Base-by-base conservation (phyloP, 2,888 invertebrate genomes). In the Scaptomyza flava region DNA sequence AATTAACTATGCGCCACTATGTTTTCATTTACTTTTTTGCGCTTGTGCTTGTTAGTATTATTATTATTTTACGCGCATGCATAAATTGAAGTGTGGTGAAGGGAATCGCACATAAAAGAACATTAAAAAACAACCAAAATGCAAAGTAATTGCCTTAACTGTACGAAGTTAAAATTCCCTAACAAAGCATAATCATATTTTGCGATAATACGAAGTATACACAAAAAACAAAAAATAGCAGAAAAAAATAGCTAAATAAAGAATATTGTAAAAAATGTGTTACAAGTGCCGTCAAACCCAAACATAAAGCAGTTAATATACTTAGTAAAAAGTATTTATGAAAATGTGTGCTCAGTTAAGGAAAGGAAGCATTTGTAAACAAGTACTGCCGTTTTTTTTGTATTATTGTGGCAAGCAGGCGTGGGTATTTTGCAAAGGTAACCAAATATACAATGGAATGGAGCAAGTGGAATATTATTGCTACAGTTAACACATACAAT, bases 1-100 rank as follows among this genome's bases (percentile, higher is more conserved):
- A n/a, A n/a, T n/a, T n/a, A n/a, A n/a, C n/a, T n/a, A n/a, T n/a
- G n/a, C n/a, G n/a, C n/a, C n/a, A n/a, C n/a, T n/a, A n/a, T n/a
- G n/a, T n/a, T n/a, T 50, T 36, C 4, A 6, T 66, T 81, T 33
- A 34, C 7, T 0, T 27, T 11, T n/a, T 9, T 42, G 14, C 63
- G 20, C 48, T 52, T 63, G 33, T 51, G 56, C 60, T 62, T 63
- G 62, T 78, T 86, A n/a, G n/a, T n/a, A 65, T 78, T 87, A 75
- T 81, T 81, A 78, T 81, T 84, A 75, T 84, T 81, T 75, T 78
- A 82, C 62, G 72, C 75, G 72, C 82, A 61, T 82, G 80, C 72
- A 81, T 66, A 78, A 72, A 79, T 76, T 81, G 43, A 20, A 51
- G 47, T 30, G 33, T 2, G 17, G 12, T 12, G 17, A 65, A 27